Conservation (phyloP, 2,888 invertebrate species). For the Lypha dubia region DNA sequence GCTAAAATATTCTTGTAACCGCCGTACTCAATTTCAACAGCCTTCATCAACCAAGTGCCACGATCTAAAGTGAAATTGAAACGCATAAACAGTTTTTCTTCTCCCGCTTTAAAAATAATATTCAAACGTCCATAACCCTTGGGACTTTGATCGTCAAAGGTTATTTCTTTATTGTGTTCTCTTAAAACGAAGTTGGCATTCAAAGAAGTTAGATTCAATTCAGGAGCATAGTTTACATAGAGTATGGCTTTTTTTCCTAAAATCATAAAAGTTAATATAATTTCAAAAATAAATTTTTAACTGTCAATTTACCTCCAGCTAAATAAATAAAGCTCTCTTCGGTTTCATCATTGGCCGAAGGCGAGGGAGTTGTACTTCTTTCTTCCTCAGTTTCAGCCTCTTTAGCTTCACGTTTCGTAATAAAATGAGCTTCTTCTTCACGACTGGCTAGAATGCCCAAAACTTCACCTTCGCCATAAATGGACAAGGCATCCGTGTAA, state of each 20-base stretch:
- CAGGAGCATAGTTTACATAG: slow-evolving; percentile 85
- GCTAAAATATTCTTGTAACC: slow-evolving; percentile 76
- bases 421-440: slow-evolving; percentile 80
- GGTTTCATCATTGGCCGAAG: slow-evolving; percentile 78
- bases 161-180: slow-evolving; percentile 79
- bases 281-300: neutral
- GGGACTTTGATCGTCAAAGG: slow-evolving; percentile 79
- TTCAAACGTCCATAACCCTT: slow-evolving; percentile 79
- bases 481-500: slow-evolving; percentile 85
- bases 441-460: slow-evolving; percentile 85
- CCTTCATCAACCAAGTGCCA: slow-evolving; percentile 85
- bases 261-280: neutral
- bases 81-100: slow-evolving; percentile 84
- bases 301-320: slow-evolving; percentile 83
- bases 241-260: slow-evolving; percentile 84
- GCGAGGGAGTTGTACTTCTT: slow-evolving; percentile 78
- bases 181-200: slow-evolving; percentile 75
- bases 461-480: slow-evolving; percentile 85
- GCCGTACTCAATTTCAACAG: slow-evolving; percentile 85
- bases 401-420: slow-evolving; percentile 79
- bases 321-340: slow-evolving; percentile 84
- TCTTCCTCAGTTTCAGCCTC: slow-evolving; percentile 69
- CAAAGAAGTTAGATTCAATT: slow-evolving; percentile 80
- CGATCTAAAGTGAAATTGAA: slow-evolving; percentile 85
- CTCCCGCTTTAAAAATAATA: slow-evolving; percentile 78